Conservation (phyloP, 2,113 vertebrate species). For the Rhadina sibilatrix region DNA sequence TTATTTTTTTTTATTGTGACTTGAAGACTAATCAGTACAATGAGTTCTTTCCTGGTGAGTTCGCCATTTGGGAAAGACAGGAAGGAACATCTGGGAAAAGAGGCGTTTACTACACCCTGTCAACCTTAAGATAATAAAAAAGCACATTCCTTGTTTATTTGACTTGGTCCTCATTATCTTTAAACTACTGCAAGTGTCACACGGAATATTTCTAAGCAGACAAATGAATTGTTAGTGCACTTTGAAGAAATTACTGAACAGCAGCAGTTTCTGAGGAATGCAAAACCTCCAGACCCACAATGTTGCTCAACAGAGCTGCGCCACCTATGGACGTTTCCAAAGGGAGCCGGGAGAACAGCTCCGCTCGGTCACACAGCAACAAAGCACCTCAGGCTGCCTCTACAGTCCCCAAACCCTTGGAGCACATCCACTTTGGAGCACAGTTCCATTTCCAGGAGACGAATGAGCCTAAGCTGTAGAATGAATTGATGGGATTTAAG, state of each 20-base stretch:
- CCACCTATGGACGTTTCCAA: constrained; percentile 34
- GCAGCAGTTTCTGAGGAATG: not conserved
- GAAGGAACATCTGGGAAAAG: constrained; percentile 31
- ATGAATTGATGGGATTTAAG: not conserved
- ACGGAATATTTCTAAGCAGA: constrained; percentile 29
- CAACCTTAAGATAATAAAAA: constrained; percentile 37
- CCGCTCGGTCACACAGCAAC: rapidly evolving
- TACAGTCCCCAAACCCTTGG: not conserved
- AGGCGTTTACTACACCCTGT: constrained; percentile 19
- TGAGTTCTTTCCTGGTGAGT: constrained; percentile 29
- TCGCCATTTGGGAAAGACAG: constrained; percentile 18
- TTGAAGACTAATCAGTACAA: constrained; percentile 48
- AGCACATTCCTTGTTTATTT: constrained; percentile 45
- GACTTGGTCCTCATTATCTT: constrained; percentile 60
- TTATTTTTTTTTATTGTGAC: constrained; percentile 31
- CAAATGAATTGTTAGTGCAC: constrained; percentile 6
- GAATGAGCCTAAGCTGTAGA: not conserved
- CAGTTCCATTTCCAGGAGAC: not conserved
- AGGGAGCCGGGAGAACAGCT: not conserved
- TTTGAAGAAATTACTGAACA: constrained; percentile 27
- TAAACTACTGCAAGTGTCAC: constrained; percentile 40
- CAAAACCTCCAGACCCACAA: not conserved
- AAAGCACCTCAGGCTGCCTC: not conserved
- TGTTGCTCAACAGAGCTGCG: not conserved
- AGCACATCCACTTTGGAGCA: not conserved